Percentiles rank a stretch among this genome's conserved stretches.
These are phyloP conservation scores for Fissipunctia ypsillon DNA, from an alignment of 2,888 invertebrate genomes.

Conservation along the genomic window DNA sequence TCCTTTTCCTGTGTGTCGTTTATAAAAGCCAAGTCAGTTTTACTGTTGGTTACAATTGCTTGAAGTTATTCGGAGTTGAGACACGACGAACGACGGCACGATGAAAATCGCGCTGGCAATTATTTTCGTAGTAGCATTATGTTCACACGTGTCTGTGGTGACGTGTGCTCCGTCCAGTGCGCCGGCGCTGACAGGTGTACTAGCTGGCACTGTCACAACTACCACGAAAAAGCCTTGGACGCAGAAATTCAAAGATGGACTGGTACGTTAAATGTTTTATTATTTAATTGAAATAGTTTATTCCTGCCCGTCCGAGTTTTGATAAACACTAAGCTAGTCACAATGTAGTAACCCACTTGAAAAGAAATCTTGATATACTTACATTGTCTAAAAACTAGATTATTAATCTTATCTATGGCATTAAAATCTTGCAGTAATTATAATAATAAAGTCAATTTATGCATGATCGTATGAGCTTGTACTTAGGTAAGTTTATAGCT, in stretches of 20 bases:
- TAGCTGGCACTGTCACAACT: constrained; percentile 53
- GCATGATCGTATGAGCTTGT: constrained; percentile 4
- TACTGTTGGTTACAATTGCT: constrained; percentile 39
- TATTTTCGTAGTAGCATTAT: constrained; percentile 60
- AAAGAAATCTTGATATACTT: background rate
- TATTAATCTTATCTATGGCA: background rate
- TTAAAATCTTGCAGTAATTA: background rate
- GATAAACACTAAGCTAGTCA: background rate
- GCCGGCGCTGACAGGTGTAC: constrained; percentile 34
- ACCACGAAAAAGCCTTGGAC: constrained; percentile 75
- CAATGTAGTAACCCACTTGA: background rate
- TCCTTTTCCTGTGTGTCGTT: constrained; percentile 58
- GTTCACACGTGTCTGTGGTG: constrained; percentile 65
- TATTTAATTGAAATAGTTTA: background rate
- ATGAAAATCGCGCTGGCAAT: constrained; percentile 69
- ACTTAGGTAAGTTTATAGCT: background rate
- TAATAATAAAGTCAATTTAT: background rate
- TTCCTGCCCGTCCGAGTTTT: background rate
- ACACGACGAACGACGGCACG: constrained; percentile 30
- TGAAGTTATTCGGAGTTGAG: constrained; percentile 37
- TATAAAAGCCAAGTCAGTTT: constrained; percentile 56
- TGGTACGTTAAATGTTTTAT: constrained; percentile 68
- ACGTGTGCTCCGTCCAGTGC: constrained; percentile 47
- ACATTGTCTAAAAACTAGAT: background rate
- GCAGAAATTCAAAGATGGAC: constrained; percentile 74